These are phyloP conservation scores for Agrotis exclamationis DNA, from an alignment of 2,888 invertebrate genomes.

Conservation along the genomic window DNA sequence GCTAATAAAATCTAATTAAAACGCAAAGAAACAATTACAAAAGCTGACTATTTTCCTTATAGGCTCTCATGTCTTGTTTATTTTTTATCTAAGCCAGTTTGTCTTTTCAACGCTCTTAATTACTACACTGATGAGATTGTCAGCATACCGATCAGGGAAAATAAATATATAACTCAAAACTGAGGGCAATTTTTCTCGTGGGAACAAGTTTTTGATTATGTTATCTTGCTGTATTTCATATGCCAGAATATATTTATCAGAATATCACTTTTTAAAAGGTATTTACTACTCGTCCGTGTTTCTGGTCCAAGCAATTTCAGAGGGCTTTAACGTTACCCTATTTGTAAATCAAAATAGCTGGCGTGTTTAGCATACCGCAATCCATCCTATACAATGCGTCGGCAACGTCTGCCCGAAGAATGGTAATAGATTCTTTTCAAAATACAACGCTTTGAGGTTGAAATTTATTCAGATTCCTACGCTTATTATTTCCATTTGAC, in stretches of 20 bases:
- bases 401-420: constrained; percentile 34
- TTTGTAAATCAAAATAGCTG: constrained; percentile 50
- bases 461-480: constrained; percentile 40
- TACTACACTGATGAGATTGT: constrained; percentile 27
- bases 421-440: constrained; percentile 54
- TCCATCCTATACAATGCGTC: constrained; percentile 3
- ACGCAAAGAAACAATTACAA: constrained; percentile 41
- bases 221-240: neutral
- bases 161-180: constrained; percentile 20
- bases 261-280: neutral
- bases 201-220: neutral
- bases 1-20: constrained; percentile 39
- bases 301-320: constrained; percentile 8
- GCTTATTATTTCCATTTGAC: constrained; percentile 33
- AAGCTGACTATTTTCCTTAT: constrained; percentile 25
- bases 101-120: constrained; percentile 48
- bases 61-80: constrained; percentile 5
- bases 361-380: constrained; percentile 43
- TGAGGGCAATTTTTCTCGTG: no score
- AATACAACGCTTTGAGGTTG: constrained; percentile 31
- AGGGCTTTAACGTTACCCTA: constrained; percentile 1
- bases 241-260: neutral
- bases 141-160: constrained; percentile 17
- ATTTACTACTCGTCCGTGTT: neutral
- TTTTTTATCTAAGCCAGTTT: constrained; percentile 32